Evolutionary conservation across 1,140 invertebrate genomes (phyloP).

Genomic region (Leptinotarsa lineolata): DNA sequence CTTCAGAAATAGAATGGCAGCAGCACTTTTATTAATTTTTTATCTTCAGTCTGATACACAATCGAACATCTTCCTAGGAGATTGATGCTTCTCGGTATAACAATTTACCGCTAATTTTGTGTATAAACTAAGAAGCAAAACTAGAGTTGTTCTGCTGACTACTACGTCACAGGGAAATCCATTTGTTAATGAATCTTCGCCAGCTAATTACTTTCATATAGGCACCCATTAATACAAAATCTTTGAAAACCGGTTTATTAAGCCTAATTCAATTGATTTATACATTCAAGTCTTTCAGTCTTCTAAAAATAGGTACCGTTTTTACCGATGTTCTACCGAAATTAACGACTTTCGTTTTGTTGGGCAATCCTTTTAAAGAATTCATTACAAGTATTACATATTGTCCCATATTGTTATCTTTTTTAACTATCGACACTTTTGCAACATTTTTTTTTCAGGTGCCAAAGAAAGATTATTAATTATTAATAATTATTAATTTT

Average conservation of each 20-base stretch:
- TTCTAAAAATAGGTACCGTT: too few relatives aligned
- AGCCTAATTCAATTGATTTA: not conserved
- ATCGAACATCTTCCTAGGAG: not conserved
- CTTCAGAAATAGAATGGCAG: not conserved
- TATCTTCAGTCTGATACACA: not conserved
- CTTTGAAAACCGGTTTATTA: not conserved
- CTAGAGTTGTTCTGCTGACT: not conserved
- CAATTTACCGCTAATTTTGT: constrained; percentile 1
- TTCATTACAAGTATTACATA: too few relatives aligned
- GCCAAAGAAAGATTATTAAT: too few relatives aligned
- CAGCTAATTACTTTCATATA: not conserved
- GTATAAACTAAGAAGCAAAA: not conserved
- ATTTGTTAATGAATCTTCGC: constrained; percentile 2
- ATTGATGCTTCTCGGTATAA: not conserved
- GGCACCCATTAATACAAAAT: constrained; percentile 8
- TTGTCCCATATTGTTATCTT: too few relatives aligned
- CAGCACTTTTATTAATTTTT: not conserved
- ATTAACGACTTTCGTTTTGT: too few relatives aligned
- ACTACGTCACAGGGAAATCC: constrained; percentile 5
- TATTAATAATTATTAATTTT: too few relatives aligned
- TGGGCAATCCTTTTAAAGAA: too few relatives aligned
- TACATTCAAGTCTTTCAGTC: too few relatives aligned
- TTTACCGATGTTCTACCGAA: too few relatives aligned
- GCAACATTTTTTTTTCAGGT: too few relatives aligned
- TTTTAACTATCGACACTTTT: too few relatives aligned